Conservation (phyloP, 2,113 vertebrate species). For the Upupa epops region DNA sequence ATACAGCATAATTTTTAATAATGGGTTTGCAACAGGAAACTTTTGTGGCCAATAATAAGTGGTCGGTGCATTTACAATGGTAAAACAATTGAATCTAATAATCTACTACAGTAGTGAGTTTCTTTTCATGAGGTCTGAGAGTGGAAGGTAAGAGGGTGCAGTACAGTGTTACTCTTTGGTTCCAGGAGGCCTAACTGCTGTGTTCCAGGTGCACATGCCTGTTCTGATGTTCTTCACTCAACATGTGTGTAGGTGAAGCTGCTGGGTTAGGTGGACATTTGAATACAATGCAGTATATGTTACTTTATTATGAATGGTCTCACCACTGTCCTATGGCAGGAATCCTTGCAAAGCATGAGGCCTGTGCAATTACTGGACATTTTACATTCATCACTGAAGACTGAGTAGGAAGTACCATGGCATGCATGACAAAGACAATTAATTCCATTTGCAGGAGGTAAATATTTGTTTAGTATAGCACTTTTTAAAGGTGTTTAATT, state of each 20-base stretch:
- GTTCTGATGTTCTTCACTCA: neutral
- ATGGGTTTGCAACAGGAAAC: neutral
- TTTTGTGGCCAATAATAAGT: neutral
- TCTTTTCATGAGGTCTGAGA: neutral
- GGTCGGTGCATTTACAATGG: neutral
- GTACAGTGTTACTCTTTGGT: neutral
- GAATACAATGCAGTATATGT: fast-evolving
- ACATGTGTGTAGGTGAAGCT: neutral
- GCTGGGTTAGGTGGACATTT: neutral
- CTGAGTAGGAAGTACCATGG: neutral
- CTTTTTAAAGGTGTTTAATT: too few species aligned
- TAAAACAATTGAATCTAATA: neutral
- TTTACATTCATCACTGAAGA: neutral
- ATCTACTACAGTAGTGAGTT: neutral
- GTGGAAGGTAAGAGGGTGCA: neutral
- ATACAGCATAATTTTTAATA: neutral
- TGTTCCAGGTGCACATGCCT: fast-evolving
- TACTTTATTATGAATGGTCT: neutral
- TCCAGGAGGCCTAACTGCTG: neutral
- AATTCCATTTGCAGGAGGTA: neutral
- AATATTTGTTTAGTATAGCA: too few species aligned
- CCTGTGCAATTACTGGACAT: neutral
- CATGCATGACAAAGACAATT: neutral
- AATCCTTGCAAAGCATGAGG: neutral
- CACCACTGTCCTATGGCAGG: neutral